A percentile compares a stretch with the other conserved stretches of the same genome.
Conservation (phyloP, 1,140 invertebrate species). For the Ceratoteleas bidentatus region DNA sequence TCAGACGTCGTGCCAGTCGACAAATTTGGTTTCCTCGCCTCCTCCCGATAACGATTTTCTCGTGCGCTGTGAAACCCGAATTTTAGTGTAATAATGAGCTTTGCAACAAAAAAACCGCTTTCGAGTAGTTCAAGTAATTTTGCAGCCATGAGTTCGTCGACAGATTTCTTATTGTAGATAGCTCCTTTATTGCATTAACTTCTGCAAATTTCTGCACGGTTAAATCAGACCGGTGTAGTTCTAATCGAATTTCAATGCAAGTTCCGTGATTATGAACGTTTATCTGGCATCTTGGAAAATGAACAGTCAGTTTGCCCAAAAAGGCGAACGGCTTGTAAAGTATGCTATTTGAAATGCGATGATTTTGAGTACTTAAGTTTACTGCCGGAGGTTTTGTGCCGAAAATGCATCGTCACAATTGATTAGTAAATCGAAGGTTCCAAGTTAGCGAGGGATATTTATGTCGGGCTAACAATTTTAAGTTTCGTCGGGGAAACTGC, state of each 20-base stretch:
- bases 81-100: neutral
- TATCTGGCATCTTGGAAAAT: neutral
- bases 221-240: neutral
- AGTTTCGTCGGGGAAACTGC: too few species aligned
- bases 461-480: too few species aligned
- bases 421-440: too few species aligned
- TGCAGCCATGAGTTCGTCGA: neutral
- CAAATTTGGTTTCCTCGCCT: neutral
- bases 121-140: neutral
- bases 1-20: neutral
- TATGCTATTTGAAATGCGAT: too few species aligned
- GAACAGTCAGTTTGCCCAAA: neutral
- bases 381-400: too few species aligned
- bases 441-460: too few species aligned
- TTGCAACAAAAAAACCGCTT: neutral
- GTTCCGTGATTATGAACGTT: neutral
- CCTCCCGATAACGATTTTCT: neutral
- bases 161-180: neutral
- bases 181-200: neutral
- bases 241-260: neutral
- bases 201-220: neutral
- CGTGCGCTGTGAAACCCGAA: neutral
- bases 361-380: neutral
- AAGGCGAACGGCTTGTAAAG: neutral
- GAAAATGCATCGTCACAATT: too few species aligned